Evolutionary conservation across 2,113 vertebrate species (phyloP).

Genomic region (Turdus rufiventris): DNA sequence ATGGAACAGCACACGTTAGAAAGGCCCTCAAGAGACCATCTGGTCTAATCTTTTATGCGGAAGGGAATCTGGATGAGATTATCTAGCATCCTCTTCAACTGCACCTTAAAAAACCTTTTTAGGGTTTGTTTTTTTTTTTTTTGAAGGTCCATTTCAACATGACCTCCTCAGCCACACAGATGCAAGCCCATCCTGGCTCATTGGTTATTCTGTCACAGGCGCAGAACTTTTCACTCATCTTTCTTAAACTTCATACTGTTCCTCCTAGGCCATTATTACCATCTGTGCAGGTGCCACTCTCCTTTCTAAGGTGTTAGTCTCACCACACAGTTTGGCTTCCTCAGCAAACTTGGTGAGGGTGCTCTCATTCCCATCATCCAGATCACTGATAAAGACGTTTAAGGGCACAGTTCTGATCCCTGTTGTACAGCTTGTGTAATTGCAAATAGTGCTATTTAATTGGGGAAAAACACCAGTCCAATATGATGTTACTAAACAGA

Average conservation of each 20-base stretch:
- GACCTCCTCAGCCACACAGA: neutral
- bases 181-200: neutral
- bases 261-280: neutral
- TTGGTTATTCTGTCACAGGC: neutral
- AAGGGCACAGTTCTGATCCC: neutral
- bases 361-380: neutral
- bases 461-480: neutral
- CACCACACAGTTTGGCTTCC: neutral
- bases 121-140: no score
- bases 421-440: neutral
- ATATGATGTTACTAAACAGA: neutral
- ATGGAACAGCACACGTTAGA: neutral
- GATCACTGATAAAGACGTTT: neutral
- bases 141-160: neutral
- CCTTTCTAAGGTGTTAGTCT: neutral
- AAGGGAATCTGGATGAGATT: neutral
- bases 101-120: neutral
- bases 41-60: neutral
- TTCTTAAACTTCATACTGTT: neutral
- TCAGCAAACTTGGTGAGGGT: neutral
- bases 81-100: neutral
- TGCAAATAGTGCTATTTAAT: neutral
- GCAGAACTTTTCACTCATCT: neutral
- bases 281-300: neutral
- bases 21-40: neutral